Percentiles rank a stretch among this genome's conserved stretches.
Conservation (phyloP, 1,140 invertebrate species). For the Asobara japonica region DNA sequence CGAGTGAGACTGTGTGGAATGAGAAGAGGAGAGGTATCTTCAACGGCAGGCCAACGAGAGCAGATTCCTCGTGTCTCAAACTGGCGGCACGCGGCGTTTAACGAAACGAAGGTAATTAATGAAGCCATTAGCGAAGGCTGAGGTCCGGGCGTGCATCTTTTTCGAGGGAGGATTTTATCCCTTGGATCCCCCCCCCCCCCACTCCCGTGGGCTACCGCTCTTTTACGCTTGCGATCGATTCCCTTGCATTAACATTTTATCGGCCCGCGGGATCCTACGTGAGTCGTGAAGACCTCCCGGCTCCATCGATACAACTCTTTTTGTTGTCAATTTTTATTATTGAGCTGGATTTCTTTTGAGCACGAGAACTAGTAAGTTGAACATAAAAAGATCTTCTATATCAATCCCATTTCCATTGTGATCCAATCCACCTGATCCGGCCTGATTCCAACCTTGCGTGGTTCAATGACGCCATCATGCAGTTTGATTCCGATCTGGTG, state of each 20-base stretch:
- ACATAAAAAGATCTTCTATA: no score
- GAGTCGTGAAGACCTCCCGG: slow-evolving; percentile 15
- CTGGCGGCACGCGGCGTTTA: slow-evolving; percentile 42
- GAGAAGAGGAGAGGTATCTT: slow-evolving; percentile 24
- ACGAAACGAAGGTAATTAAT: slow-evolving; percentile 67
- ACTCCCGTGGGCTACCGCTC: neutral
- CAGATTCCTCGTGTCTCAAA: slow-evolving; percentile 56
- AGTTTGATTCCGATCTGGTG: no score
- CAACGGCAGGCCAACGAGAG: slow-evolving; percentile 32
- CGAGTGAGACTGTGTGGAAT: slow-evolving; percentile 7
- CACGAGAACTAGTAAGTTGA: no score
- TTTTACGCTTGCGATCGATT: slow-evolving; percentile 17
- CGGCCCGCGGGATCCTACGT: slow-evolving; percentile 6
- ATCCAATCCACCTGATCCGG: no score
- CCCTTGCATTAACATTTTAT: slow-evolving; percentile 31
- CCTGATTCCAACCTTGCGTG: no score
- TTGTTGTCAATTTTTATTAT: neutral
- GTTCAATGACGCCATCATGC: no score
- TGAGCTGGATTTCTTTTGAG: no score
- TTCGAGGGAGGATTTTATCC: slow-evolving; percentile 6
- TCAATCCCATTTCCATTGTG: no score
- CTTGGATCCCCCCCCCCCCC: neutral
- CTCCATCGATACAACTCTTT: neutral
- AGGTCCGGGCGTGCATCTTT: slow-evolving; percentile 31
- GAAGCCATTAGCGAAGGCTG: slow-evolving; percentile 54